These are phyloP conservation scores for Procapra przewalskii DNA, from an alignment of 2,113 vertebrate species.

Conservation along the genomic window DNA sequence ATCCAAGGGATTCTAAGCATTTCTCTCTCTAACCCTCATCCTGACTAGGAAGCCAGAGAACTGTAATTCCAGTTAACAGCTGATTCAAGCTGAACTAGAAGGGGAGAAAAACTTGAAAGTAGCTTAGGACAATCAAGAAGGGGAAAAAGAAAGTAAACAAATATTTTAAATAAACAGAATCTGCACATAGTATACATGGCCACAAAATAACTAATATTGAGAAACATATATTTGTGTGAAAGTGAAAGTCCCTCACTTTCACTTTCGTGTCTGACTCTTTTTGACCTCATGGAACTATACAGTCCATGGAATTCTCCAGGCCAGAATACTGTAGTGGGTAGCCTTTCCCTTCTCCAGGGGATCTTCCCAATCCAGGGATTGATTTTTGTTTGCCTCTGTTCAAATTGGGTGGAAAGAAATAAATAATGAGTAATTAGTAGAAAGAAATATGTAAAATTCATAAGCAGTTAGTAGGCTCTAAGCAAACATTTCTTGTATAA, in stretches of 20 bases:
- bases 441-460: conserved; percentile 13
- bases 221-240: not conserved
- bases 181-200: not conserved
- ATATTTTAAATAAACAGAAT: not conserved
- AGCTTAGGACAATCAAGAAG: not conserved
- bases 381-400: not conserved
- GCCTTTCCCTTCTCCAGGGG: not conserved
- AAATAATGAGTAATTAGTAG: not conserved
- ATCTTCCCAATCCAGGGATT: not conserved
- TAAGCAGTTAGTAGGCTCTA: not conserved
- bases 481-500: not conserved
- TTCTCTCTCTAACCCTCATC: not conserved
- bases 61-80: not conserved
- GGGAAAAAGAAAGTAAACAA: not conserved
- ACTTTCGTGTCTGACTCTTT: not conserved
- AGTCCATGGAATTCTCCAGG: not conserved
- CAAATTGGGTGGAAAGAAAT: not conserved
- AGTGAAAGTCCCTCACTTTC: not conserved
- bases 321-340: not conserved
- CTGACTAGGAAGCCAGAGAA: not conserved
- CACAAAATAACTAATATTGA: not conserved
- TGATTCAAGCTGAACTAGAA: not conserved
- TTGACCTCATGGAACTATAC: not conserved
- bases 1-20: not conserved
- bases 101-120: not conserved